Conservation (phyloP, 2,888 invertebrate species). For the Leptopilina myrica region DNA sequence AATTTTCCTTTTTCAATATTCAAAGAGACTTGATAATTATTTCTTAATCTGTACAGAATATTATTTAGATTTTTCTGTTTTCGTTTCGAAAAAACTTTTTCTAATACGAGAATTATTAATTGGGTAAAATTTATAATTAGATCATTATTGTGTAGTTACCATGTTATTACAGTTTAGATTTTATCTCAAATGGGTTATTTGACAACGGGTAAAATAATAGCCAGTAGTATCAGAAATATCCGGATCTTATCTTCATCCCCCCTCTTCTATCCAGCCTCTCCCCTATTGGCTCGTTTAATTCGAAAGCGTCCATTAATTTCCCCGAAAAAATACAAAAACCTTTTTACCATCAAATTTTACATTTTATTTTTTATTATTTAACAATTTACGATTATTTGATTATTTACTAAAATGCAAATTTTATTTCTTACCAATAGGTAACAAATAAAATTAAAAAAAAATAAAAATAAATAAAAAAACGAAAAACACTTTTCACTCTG, state of each 20-base stretch:
- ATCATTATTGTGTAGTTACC: not conserved
- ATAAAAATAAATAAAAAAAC: too few relatives aligned
- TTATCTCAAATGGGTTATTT: conserved; percentile 17
- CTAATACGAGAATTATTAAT: not conserved
- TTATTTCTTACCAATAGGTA: too few relatives aligned
- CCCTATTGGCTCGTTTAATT: not conserved
- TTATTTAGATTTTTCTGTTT: too few relatives aligned
- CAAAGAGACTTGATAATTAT: not conserved
- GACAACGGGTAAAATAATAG: conserved; percentile 5
- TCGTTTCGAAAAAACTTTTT: too few relatives aligned
- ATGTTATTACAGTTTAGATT: not conserved
- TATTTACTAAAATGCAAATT: too few relatives aligned
- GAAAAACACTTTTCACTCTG: not conserved
- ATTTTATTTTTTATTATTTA: too few relatives aligned
- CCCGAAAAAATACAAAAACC: too few relatives aligned
- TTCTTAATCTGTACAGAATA: not conserved
- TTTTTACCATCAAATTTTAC: too few relatives aligned
- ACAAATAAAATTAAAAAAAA: too few relatives aligned
- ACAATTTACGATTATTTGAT: too few relatives aligned
- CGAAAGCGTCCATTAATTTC: not conserved
- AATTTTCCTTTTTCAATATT: not conserved
- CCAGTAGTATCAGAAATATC: conserved; percentile 1
- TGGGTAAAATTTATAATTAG: not conserved
- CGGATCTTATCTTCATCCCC: not conserved
- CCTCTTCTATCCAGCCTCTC: not conserved